Percentiles rank a stretch among this genome's conserved stretches.
Conservation (phyloP, 2,888 invertebrate species). For the Thysanoteuthis rhombus region DNA sequence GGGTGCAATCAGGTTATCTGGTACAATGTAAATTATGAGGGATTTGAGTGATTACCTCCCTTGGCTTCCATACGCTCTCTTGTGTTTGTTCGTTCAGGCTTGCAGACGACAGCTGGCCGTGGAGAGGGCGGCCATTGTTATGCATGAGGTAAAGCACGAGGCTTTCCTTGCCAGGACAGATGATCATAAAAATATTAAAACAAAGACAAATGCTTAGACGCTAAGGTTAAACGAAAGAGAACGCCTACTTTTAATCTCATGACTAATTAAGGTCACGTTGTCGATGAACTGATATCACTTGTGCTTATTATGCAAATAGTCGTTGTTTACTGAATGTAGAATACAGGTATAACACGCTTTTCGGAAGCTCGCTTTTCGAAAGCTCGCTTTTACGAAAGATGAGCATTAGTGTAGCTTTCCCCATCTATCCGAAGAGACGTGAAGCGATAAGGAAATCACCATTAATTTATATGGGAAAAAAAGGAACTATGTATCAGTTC, state of each 20-base stretch:
- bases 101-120: constrained; percentile 12
- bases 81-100: constrained; percentile 12
- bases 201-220: neutral
- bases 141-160: neutral
- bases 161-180: neutral
- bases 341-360: no score
- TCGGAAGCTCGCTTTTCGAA: no score
- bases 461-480: no score
- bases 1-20: neutral
- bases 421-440: no score
- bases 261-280: neutral
- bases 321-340: neutral
- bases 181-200: neutral
- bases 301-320: neutral
- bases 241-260: neutral
- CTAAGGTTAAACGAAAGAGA: neutral
- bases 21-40: neutral
- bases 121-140: neutral
- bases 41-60: neutral
- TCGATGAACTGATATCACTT: neutral
- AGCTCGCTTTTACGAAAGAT: no score
- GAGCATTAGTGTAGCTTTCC: no score
- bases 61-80: neutral
- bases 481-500: no score
- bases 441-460: no score